These are phyloP conservation scores for Glareola pratincola DNA, from an alignment of 2,113 vertebrate species.

Conservation along the genomic window DNA sequence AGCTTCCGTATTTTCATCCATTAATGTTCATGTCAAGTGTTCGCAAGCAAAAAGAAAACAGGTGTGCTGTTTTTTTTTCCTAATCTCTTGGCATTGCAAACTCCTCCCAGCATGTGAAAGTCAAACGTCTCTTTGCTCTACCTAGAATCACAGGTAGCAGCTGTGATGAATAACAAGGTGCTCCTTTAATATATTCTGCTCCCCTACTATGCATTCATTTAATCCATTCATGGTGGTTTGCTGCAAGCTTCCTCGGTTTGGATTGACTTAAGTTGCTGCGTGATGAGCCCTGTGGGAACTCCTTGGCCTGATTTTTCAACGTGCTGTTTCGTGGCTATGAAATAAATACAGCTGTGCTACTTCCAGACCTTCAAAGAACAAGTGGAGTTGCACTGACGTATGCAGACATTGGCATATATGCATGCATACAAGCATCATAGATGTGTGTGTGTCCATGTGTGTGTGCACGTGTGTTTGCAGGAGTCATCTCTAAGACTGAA, in stretches of 20 bases:
- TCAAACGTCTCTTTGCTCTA: background rate
- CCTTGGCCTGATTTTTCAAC: constrained; percentile 13
- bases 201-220: background rate
- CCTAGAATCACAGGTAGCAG: background rate
- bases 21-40: background rate
- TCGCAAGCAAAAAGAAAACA: background rate
- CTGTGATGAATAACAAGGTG: background rate
- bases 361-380: background rate
- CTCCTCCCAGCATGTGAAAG: background rate
- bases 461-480: background rate
- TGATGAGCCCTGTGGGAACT: constrained; percentile 15
- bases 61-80: background rate
- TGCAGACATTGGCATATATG: background rate
- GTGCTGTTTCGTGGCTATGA: background rate
- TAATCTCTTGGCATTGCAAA: background rate
- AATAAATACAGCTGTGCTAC: constrained; percentile 38
- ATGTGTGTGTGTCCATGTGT: background rate
- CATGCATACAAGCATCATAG: background rate
- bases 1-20: background rate
- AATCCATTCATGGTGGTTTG: background rate
- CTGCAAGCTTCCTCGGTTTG: background rate
- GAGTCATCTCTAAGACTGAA: background rate
- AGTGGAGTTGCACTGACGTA: background rate
- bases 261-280: background rate
- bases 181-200: background rate